phyloP scores from a whole-genome alignment of 2,113 vertebrate species.

The Aepyceros melampus region DNA sequence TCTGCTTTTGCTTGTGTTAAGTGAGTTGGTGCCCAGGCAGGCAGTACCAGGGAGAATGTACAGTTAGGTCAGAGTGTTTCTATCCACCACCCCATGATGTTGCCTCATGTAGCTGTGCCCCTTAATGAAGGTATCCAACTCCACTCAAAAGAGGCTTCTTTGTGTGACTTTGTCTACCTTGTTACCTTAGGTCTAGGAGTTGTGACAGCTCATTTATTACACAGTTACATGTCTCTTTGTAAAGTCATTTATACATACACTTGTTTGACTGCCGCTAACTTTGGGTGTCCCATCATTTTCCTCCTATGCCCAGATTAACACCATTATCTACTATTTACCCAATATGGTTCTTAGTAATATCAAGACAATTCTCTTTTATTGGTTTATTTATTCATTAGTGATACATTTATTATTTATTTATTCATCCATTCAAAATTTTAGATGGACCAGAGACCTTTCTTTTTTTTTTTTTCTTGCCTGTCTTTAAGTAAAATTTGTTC shows the following conservation, averaged over 20 bases:
- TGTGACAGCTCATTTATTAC: not conserved
- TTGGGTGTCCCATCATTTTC: too few relatives aligned
- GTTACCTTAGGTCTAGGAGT: not conserved
- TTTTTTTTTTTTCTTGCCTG: not conserved
- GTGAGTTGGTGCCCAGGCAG: rapidly evolving
- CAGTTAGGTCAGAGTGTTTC: not conserved
- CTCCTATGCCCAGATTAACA: not conserved
- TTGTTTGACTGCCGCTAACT: not conserved
- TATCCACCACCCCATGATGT: rapidly evolving
- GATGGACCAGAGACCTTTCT: not conserved
- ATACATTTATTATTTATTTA: not conserved
- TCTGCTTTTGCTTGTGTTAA: not conserved
- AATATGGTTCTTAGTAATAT: not conserved
- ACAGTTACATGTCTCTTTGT: not conserved
- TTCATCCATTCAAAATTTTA: not conserved
- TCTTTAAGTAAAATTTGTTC: not conserved
- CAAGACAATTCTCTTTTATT: not conserved
- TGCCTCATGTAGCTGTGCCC: rapidly evolving
- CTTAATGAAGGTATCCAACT: not conserved
- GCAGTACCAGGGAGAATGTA: not conserved
- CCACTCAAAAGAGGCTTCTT: not conserved
- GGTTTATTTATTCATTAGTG: not conserved
- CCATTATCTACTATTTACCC: rapidly evolving
- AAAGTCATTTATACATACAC: not conserved
- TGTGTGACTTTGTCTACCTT: not conserved